Evolutionary conservation across 1,140 invertebrate genomes (phyloP).

Genomic region (Agraylea sexmaculata): DNA sequence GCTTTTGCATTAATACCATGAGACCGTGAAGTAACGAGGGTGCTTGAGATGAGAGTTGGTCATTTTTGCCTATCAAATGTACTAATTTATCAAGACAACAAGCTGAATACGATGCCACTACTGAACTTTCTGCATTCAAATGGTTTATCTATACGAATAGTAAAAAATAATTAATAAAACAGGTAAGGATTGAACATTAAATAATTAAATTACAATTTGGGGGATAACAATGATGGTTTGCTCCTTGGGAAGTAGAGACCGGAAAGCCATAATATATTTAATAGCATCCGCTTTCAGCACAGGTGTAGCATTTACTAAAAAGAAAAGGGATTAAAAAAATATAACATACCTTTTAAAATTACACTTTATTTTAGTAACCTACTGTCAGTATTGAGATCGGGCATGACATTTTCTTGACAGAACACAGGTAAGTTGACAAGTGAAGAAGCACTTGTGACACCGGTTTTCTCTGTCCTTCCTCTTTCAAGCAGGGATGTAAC

Average conservation of each 20-base stretch:
- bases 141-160: constrained; percentile 41
- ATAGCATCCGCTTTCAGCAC: constrained; percentile 92
- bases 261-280: constrained; percentile 93
- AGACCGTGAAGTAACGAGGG: constrained; percentile 59
- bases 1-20: constrained; percentile 57
- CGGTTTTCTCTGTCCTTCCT: constrained; percentile 82
- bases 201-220: constrained; percentile 45
- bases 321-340: too few relatives aligned
- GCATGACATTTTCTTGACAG: constrained; percentile 69
- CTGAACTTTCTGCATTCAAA: constrained; percentile 60
- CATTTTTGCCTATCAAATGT: constrained; percentile 47
- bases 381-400: constrained; percentile 51
- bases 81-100: constrained; percentile 84
- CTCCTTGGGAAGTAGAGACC: constrained; percentile 74
- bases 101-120: constrained; percentile 92
- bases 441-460: constrained; percentile 81
- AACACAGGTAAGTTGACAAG: constrained; percentile 85
- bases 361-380: too few relatives aligned
- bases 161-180: constrained; percentile 2
- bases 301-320: constrained; percentile 72
- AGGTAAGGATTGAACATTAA: not conserved
- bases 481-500: constrained; percentile 88
- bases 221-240: constrained; percentile 64
- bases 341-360: too few relatives aligned
- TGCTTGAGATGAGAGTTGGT: constrained; percentile 48